A percentile compares a stretch with the other conserved stretches of the same genome.
phyloP scores from a whole-genome alignment of 30 jellyfish, hydroid and myxozoan genomes.

The Cassiopea xamachana region DNA sequence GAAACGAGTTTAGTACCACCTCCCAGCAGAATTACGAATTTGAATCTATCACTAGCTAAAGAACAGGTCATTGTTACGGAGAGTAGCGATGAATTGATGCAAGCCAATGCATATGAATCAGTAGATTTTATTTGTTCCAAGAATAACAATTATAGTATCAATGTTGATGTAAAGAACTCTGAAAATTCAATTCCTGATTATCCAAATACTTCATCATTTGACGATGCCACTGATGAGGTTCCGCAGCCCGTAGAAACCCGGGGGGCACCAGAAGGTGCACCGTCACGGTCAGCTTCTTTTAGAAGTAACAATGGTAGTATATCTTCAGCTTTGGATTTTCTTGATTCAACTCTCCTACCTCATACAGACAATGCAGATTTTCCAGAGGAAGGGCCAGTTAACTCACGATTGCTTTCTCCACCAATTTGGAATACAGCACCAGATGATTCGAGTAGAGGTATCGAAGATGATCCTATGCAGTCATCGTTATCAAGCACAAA shows the following conservation, averaged over 20 bases:
- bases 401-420: constrained; percentile 37
- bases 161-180: constrained; percentile 56
- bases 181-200: constrained; percentile 50
- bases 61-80: not conserved
- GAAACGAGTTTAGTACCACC: constrained; percentile 61
- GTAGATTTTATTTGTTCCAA: not conserved
- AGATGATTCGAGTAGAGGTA: not conserved
- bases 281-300: constrained; percentile 34
- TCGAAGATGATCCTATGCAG: constrained; percentile 12
- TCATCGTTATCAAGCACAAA: constrained; percentile 22
- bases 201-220: constrained; percentile 25
- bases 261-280: constrained; percentile 22
- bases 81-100: not conserved
- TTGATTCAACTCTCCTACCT: constrained; percentile 66
- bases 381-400: constrained; percentile 2
- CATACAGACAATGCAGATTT: constrained; percentile 46
- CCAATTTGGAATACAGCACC: constrained; percentile 29
- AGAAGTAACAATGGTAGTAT: constrained; percentile 62
- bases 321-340: constrained; percentile 68
- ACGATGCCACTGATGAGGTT: not conserved
- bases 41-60: constrained; percentile 7
- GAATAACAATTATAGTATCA: not conserved
- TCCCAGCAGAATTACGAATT: constrained; percentile 18
- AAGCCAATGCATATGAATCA: not conserved
- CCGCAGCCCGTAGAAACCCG: not conserved